A percentile compares a stretch with the other conserved stretches of the same genome.
Evolutionary conservation across 64 coral and sea anemone species (phyloP).

Genomic region (Stichodactyla mertensii): DNA sequence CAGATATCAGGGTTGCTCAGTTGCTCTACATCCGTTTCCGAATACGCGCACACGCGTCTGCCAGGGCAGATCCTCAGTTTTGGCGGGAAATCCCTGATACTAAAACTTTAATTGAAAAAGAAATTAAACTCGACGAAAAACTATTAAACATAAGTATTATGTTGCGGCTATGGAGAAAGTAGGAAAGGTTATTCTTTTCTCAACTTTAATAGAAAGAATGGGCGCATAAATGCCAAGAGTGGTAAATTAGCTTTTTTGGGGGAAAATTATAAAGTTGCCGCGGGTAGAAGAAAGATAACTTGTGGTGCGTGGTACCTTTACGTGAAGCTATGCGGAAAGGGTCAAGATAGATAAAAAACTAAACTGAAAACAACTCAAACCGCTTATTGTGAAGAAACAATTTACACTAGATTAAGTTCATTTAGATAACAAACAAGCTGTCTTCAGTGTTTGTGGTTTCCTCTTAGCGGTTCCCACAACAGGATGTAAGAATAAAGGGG

Average conservation of each 20-base stretch:
- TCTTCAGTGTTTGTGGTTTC: background rate
- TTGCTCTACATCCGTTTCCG: background rate
- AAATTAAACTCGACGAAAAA: too few relatives aligned
- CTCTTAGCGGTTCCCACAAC: background rate
- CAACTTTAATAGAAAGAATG: background rate
- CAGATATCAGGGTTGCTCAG: too few relatives aligned
- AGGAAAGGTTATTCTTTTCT: too few relatives aligned
- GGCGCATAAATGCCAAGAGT: background rate
- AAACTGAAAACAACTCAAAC: background rate
- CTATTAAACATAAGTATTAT: too few relatives aligned
- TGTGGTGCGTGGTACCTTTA: background rate
- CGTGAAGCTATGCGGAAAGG: conserved; percentile 1
- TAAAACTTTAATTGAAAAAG: too few relatives aligned
- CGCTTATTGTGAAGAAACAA: background rate
- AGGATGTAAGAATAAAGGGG: background rate
- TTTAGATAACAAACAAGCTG: background rate
- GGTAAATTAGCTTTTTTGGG: background rate
- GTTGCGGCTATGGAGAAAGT: too few relatives aligned
- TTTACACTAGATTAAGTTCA: background rate
- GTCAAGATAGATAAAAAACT: background rate
- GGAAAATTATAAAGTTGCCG: background rate
- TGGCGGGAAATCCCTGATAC: too few relatives aligned
- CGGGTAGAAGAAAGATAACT: background rate
- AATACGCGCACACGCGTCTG: background rate
- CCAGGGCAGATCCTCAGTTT: too few relatives aligned